Evolutionary conservation across 2,113 vertebrate genomes (phyloP).

Genomic region (Tetrax tetrax): DNA sequence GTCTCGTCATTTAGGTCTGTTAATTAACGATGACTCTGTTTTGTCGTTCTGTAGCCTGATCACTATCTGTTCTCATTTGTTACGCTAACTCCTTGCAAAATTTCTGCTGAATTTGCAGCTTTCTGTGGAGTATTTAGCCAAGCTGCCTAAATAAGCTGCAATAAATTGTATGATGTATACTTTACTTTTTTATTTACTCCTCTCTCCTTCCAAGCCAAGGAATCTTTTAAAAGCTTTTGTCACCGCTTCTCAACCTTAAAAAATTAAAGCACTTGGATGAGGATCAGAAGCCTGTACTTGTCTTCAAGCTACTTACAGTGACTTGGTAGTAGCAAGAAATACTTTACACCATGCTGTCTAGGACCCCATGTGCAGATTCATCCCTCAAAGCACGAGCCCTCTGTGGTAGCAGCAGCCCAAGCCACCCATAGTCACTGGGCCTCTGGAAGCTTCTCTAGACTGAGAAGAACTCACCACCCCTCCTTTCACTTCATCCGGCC

Average conservation of each 20-base stretch:
- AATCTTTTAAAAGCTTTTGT: conserved; percentile 4
- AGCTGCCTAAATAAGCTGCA: conserved; percentile 19
- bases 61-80: conserved; percentile 51
- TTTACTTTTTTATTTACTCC: conserved; percentile 30
- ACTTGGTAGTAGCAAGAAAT: background rate
- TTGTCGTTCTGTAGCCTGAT: conserved; percentile 35
- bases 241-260: conserved; percentile 11
- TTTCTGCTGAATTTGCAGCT: conserved; percentile 50
- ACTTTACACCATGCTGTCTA: background rate
- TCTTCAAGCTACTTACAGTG: background rate
- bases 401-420: background rate
- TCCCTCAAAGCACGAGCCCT: background rate
- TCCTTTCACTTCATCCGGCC: background rate
- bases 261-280: background rate
- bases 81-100: background rate
- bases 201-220: background rate
- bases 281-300: background rate
- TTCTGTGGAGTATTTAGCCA: conserved; percentile 15
- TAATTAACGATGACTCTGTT: conserved; percentile 54
- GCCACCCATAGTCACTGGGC: background rate
- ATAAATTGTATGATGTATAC: background rate
- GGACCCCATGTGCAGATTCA: background rate
- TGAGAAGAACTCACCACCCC: background rate
- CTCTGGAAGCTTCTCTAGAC: background rate
- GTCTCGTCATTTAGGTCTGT: conserved; percentile 33